Evolutionary conservation across 2,888 invertebrate genomes (phyloP).

Genomic region (Julus scandinavius): DNA sequence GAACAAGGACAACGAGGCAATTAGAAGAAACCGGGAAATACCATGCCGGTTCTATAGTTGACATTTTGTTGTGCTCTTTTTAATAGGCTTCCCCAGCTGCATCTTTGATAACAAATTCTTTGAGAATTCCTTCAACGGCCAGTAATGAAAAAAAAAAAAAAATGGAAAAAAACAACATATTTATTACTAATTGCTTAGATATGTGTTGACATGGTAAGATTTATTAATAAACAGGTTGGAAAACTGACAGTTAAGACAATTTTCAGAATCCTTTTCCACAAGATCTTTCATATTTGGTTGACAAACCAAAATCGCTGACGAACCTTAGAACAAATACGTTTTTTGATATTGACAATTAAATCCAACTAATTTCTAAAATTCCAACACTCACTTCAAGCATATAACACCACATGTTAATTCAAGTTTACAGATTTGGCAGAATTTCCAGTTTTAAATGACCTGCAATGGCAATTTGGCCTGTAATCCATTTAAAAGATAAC

Average conservation of each 20-base stretch:
- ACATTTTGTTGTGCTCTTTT: background rate
- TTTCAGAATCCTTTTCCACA: background rate
- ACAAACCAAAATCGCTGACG: too few species aligned
- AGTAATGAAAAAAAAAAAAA: background rate
- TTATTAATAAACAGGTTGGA: background rate
- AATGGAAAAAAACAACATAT: background rate
- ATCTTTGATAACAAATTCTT: background rate
- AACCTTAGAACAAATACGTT: too few species aligned
- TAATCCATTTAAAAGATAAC: background rate
- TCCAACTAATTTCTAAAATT: too few species aligned
- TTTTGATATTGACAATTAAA: too few species aligned
- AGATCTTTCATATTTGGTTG: too few species aligned
- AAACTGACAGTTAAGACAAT: background rate
- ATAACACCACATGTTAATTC: too few species aligned
- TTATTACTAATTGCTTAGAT: background rate
- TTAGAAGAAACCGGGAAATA: slow-evolving; percentile 4
- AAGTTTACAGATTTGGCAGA: background rate
- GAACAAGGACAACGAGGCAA: slow-evolving; percentile 28
- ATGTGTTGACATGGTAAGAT: background rate
- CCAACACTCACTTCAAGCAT: too few species aligned
- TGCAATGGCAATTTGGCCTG: background rate
- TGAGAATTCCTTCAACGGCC: background rate
- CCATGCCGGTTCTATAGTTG: background rate
- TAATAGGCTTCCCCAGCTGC: background rate
- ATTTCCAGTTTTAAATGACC: background rate